Conservation (phyloP, 2,797 vertebrate species). For the Chelon labrosus region DNA sequence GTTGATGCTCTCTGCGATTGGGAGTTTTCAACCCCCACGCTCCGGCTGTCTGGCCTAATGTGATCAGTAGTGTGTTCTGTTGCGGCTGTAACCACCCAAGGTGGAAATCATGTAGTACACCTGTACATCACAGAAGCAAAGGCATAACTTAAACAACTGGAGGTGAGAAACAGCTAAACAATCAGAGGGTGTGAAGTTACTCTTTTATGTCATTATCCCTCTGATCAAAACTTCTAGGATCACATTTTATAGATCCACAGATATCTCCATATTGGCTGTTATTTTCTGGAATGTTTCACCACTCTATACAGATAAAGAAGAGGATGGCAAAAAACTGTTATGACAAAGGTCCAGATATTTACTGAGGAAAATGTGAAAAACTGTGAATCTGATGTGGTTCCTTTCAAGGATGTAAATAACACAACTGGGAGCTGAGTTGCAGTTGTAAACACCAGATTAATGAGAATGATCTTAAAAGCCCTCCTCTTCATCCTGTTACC, state of each 20-base stretch:
- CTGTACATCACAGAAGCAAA: neutral
- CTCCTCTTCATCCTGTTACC: constrained; percentile 3
- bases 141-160: neutral
- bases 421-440: neutral
- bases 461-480: constrained; percentile 9
- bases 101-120: too few relatives aligned
- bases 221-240: neutral
- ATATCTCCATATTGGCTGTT: neutral
- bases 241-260: neutral
- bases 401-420: neutral
- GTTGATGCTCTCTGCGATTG: neutral
- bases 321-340: neutral
- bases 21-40: neutral
- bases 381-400: neutral
- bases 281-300: neutral
- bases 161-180: too few relatives aligned
- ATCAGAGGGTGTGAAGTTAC: neutral
- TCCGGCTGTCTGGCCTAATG: neutral
- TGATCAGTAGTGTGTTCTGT: neutral
- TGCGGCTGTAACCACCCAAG: neutral
- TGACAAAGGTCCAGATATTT: neutral
- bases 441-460: neutral
- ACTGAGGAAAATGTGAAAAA: neutral
- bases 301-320: neutral
- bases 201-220: neutral